These are phyloP conservation scores for Steinernema carpocapsae DNA, from an alignment of 2,888 invertebrate genomes.

Conservation along the genomic window DNA sequence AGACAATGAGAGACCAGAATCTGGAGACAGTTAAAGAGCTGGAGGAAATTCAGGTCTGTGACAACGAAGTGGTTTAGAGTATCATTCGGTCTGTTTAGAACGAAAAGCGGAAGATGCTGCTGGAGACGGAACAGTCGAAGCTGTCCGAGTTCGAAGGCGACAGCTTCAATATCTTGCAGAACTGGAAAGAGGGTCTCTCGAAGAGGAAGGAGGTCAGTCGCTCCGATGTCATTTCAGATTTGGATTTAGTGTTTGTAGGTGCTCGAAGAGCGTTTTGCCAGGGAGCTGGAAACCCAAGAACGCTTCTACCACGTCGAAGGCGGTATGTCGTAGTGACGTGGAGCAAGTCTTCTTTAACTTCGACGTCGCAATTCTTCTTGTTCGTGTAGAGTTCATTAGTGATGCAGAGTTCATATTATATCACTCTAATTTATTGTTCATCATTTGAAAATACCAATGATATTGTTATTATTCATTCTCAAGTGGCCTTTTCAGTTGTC, in stretches of 20 bases:
- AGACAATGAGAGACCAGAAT: constrained; percentile 45
- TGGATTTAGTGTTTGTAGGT: constrained; percentile 47
- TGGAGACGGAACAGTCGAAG: constrained; percentile 64
- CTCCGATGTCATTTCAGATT: neutral
- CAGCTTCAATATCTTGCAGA: constrained; percentile 58
- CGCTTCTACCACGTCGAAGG: constrained; percentile 53
- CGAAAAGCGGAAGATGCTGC: constrained; percentile 63
- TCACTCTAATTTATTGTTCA: neutral
- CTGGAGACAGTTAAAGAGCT: constrained; percentile 52
- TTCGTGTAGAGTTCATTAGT: too few relatives aligned
- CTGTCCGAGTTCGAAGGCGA: constrained; percentile 64
- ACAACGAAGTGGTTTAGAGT: constrained; percentile 33
- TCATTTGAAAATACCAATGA: neutral
- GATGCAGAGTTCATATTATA: too few relatives aligned
- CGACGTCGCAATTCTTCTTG: too few relatives aligned
- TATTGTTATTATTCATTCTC: neutral
- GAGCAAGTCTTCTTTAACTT: too few relatives aligned
- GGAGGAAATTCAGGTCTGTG: constrained; percentile 66
- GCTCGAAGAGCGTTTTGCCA: constrained; percentile 60
- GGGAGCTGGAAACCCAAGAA: constrained; percentile 62
- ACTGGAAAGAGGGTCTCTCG: constrained; percentile 61
- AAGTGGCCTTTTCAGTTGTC: constrained; percentile 8
- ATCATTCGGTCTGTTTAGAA: constrained; percentile 47
- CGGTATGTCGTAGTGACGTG: neutral
- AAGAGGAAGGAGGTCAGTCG: constrained; percentile 59